Base-by-base conservation (phyloP, 2,888 invertebrate species). In the Orgyia antiqua region DNA sequence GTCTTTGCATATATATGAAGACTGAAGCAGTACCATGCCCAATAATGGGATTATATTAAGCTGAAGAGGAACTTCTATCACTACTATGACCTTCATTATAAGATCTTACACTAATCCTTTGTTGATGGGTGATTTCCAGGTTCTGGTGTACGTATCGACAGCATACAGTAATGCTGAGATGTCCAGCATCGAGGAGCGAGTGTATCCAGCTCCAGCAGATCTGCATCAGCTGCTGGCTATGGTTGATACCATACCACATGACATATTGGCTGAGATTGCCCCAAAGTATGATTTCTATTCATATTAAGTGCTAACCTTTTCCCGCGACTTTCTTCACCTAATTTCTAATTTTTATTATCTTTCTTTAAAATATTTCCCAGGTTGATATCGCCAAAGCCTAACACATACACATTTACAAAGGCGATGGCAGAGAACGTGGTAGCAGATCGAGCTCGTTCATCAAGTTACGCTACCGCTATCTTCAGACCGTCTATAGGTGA, bases 321-420 rank as follows among this genome's bases (percentile, higher is more conserved):
- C n/a, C n/a, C n/a, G n/a, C n/a, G n/a, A n/a, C n/a, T n/a, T n/a
- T n/a, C n/a, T n/a, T n/a, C n/a, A n/a, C n/a, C n/a, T n/a, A n/a
- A n/a, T n/a, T n/a, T n/a, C n/a, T n/a, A n/a, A n/a, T n/a, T n/a
- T n/a, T n/a, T n/a, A n/a, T n/a, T n/a, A n/a, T n/a, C n/a, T n/a
- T 5, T 5, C 10, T 23, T 23, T 10, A 10, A 19, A 11, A 21
- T 23, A 10, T 3, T 2, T 23, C 2, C 10, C 39, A 56, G 51
- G 13, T 24, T 43, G 2, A 47, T 57, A 27, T 11, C 38, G 0
- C 53, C 80, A 3, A 90, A 93, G 45, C 96, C 96, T 0, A 97
- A 98, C 65, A 96, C 96, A 0, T 98, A 98, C 68, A 94, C 94
- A 0, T 95, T 93, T 69, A 93, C 95, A 0, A 97, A 98, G 71